Percentiles rank a stretch among this genome's conserved stretches.
phyloP scores from a whole-genome alignment of 2,113 vertebrate genomes.

The Perca flavescens region DNA sequence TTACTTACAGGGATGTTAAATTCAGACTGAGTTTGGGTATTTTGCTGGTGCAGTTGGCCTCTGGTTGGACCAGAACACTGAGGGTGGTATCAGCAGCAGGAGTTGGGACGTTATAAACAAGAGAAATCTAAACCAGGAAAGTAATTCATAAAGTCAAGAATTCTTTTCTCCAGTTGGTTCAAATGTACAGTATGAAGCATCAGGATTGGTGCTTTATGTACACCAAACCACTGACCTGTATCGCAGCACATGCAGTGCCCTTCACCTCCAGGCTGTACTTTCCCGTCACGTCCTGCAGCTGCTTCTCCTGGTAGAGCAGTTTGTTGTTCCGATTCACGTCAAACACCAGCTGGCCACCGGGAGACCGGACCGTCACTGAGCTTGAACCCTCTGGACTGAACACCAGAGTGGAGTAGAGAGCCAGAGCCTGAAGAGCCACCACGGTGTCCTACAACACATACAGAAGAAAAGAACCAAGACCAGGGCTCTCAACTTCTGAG shows the following conservation, averaged over 20 bases:
- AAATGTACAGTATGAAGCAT: not conserved
- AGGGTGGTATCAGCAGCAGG: conserved; percentile 35
- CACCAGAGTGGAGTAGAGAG: conserved; percentile 81
- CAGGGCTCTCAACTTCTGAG: no score
- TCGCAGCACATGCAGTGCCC: conserved; percentile 80
- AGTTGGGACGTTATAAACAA: conserved; percentile 78
- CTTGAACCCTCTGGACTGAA: conserved; percentile 64
- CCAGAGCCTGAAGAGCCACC: conserved; percentile 87
- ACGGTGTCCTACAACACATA: conserved; percentile 85
- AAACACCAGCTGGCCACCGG: conserved; percentile 75
- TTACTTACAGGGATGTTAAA: conserved; percentile 38
- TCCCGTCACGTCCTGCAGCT: conserved; percentile 75
- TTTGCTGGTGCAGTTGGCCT: conserved; percentile 15
- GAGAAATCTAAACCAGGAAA: conserved; percentile 57
- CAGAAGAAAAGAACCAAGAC: not conserved
- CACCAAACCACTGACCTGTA: conserved; percentile 76
- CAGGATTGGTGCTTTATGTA: not conserved
- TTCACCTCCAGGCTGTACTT: conserved; percentile 80
- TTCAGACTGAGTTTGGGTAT: conserved; percentile 34
- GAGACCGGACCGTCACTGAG: conserved; percentile 73
- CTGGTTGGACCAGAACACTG: conserved; percentile 17
- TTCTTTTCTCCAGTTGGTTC: not conserved
- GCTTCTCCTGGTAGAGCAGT: conserved; percentile 87
- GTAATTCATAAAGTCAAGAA: no score
- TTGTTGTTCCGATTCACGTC: conserved; percentile 85